Conservation (phyloP, 2,797 vertebrate species). For the Pogoniulus pusillus region DNA sequence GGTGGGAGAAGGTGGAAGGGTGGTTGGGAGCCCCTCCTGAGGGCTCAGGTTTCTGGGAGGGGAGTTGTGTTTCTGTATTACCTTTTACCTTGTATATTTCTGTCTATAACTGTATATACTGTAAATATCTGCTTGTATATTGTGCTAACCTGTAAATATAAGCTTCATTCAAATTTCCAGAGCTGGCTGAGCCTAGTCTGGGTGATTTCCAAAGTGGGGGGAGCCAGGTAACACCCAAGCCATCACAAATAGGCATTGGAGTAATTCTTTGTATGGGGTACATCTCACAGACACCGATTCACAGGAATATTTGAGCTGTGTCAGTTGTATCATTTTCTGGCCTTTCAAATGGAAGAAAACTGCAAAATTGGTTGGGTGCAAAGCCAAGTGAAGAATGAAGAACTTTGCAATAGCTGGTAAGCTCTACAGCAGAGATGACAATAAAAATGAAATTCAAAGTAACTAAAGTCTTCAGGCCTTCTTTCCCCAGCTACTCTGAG, state of each 20-base stretch:
- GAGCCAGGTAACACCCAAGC: too few species aligned
- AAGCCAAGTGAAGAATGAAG: neutral
- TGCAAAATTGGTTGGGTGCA: neutral
- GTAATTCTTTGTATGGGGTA: neutral
- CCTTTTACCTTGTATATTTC: too few species aligned
- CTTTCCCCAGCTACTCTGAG: neutral
- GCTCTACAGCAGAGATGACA: neutral
- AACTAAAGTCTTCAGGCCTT: neutral
- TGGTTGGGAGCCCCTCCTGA: too few species aligned
- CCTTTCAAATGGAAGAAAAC: neutral
- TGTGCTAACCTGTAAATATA: too few species aligned
- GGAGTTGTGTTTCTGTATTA: too few species aligned
- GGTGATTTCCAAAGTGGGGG: too few species aligned
- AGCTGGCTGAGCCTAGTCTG: too few species aligned
- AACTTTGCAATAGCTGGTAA: neutral
- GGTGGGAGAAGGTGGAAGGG: too few species aligned
- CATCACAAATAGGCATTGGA: neutral
- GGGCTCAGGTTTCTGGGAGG: too few species aligned
- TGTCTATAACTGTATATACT: too few species aligned
- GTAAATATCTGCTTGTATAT: too few species aligned
- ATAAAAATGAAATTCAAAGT: constrained; percentile 41
- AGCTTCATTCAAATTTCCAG: too few species aligned
- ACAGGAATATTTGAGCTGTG: neutral
- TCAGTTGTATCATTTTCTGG: neutral
- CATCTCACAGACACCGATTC: neutral